Evolutionary conservation across 2,113 vertebrate genomes (phyloP).

Genomic region (Castor canadensis): DNA sequence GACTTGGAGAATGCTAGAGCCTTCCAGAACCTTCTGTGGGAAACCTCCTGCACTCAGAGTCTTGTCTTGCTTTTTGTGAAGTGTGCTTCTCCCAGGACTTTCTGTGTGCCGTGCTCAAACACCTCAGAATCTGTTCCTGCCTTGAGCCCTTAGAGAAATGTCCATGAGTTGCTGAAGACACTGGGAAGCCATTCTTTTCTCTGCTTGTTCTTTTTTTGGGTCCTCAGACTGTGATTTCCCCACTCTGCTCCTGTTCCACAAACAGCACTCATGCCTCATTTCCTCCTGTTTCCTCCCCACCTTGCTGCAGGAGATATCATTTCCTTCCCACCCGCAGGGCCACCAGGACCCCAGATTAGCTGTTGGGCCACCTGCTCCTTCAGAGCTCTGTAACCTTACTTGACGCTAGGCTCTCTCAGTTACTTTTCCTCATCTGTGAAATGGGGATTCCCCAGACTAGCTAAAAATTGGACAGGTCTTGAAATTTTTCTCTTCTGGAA

Average conservation of each 20-base stretch:
- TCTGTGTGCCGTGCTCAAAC: not conserved
- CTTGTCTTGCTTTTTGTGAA: too few relatives aligned
- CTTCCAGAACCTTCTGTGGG: not conserved
- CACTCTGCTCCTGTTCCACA: not conserved
- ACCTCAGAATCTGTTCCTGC: not conserved
- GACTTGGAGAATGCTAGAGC: not conserved
- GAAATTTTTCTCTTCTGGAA: not conserved
- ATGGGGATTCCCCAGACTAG: not conserved
- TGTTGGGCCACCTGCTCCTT: rapidly evolving
- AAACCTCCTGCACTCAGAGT: not conserved
- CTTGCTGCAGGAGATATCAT: not conserved
- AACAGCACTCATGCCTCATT: not conserved
- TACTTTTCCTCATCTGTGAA: not conserved
- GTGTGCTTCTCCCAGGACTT: not conserved
- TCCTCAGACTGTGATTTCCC: not conserved
- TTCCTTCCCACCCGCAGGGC: not conserved
- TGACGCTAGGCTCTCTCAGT: not conserved
- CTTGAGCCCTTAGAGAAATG: rapidly evolving
- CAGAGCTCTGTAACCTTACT: not conserved
- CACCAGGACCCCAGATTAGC: not conserved
- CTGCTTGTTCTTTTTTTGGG: not conserved
- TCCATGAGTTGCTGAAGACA: too few relatives aligned
- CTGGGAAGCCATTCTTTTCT: rapidly evolving
- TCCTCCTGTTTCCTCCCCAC: not conserved
- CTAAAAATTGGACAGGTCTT: not conserved